A percentile compares a stretch with the other conserved stretches of the same genome.
Evolutionary conservation across 2,888 invertebrate genomes (phyloP).

Genomic region (Microctonus brassicae): DNA sequence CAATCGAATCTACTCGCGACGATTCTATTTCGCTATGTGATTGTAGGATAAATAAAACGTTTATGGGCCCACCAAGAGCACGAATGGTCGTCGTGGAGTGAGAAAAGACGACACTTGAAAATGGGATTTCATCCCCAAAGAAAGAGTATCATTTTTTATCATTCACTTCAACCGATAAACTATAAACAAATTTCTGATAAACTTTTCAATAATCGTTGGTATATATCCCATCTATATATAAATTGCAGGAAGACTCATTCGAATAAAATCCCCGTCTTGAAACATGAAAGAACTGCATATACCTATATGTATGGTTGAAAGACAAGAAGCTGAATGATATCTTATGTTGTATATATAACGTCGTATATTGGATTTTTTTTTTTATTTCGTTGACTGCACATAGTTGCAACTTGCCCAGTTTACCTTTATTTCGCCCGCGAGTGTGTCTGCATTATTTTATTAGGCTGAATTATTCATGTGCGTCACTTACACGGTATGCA

Average conservation of each 20-base stretch:
- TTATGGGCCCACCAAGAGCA: constrained; percentile 44
- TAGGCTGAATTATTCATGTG: constrained; percentile 68
- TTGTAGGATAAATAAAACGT: constrained; percentile 51
- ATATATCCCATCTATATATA: not conserved
- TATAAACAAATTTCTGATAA: not conserved
- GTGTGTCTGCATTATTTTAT: constrained; percentile 65
- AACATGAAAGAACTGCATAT: not conserved
- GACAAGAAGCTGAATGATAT: not conserved
- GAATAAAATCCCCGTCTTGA: not conserved
- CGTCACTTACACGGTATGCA: constrained; percentile 68
- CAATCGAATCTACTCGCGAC: constrained; percentile 47
- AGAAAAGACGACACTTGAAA: constrained; percentile 47
- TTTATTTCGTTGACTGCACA: constrained; percentile 5
- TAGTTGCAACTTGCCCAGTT: not conserved
- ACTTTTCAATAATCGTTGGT: constrained; percentile 1
- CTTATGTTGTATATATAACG: not conserved
- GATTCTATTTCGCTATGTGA: constrained; percentile 57
- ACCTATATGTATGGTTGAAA: not conserved
- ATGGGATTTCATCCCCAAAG: constrained; percentile 55
- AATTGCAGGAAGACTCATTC: not conserved
- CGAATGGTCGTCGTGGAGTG: constrained; percentile 22
- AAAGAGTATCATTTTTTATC: constrained; percentile 26
- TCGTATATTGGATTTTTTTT: not conserved
- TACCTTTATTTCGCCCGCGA: constrained; percentile 26
- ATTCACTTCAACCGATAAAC: constrained; percentile 6